Percentiles rank a stretch among this genome's conserved stretches.
Conservation (phyloP, 2,797 vertebrate species). For the Rhinoraja longicauda region DNA sequence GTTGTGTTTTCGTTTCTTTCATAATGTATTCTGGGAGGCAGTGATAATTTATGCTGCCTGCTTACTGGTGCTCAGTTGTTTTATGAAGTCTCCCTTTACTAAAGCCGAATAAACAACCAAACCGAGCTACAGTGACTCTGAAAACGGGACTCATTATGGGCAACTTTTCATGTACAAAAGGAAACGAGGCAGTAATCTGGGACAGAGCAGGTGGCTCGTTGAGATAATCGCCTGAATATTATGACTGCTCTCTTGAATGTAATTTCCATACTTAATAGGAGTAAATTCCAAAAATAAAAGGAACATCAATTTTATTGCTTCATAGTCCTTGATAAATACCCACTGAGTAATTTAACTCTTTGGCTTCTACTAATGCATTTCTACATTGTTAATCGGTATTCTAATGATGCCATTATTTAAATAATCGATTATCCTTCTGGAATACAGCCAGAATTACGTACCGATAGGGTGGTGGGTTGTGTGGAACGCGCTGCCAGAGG, state of each 20-base stretch:
- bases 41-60: conserved; percentile 26
- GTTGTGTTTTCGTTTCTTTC: not conserved
- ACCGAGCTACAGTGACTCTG: not conserved
- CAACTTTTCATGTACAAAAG: conserved; percentile 20
- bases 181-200: conserved; percentile 21
- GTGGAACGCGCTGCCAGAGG: no score
- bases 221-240: conserved; percentile 29
- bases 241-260: conserved; percentile 36
- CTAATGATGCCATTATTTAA: not conserved
- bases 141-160: conserved; percentile 9
- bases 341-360: conserved; percentile 15
- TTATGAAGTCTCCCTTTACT: not conserved
- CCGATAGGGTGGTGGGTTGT: not conserved
- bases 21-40: not conserved
- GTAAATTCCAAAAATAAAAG: conserved; percentile 29
- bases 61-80: not conserved
- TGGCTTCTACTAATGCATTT: not conserved
- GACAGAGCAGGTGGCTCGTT: conserved; percentile 28
- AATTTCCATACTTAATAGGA: conserved; percentile 33
- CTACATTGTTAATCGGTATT: not conserved
- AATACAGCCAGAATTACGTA: not conserved
- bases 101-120: not conserved
- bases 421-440: not conserved
- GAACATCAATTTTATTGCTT: conserved; percentile 7
- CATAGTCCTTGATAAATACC: not conserved